Evolutionary conservation across 2,113 vertebrate genomes (phyloP).

Genomic region (Perca flavescens): DNA sequence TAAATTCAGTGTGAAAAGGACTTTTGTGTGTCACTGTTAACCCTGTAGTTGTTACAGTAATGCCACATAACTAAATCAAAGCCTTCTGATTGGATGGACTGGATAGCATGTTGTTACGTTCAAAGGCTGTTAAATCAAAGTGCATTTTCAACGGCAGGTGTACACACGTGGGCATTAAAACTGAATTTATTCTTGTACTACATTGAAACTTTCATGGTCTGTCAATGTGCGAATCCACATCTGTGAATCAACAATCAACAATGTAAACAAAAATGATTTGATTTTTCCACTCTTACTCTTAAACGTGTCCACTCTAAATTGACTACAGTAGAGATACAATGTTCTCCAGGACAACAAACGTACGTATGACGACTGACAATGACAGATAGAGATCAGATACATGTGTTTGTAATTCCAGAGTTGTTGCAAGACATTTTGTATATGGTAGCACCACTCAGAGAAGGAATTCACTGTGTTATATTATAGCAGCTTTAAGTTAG

Average conservation of each 20-base stretch:
- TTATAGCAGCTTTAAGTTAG: slow-evolving; percentile 9
- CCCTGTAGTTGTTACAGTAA: not conserved
- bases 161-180: slow-evolving; percentile 27
- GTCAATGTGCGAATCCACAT: slow-evolving; percentile 11
- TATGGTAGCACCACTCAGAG: not conserved
- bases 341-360: not conserved
- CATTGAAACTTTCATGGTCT: not conserved
- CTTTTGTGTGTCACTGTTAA: slow-evolving; percentile 11
- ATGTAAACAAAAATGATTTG: slow-evolving; percentile 3
- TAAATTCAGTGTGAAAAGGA: not conserved
- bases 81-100: slow-evolving; percentile 53
- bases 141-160: slow-evolving; percentile 69
- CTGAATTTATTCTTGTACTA: not conserved
- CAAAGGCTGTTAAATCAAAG: slow-evolving; percentile 62
- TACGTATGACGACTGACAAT: not conserved
- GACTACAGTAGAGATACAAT: not conserved
- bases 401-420: not conserved
- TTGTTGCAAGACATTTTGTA: not conserved
- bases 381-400: not conserved
- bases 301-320: not conserved
- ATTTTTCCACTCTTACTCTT: not conserved
- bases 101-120: slow-evolving; percentile 15
- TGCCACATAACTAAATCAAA: slow-evolving; percentile 31
- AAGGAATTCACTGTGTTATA: not conserved
- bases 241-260: not conserved